These are phyloP conservation scores for Cardiocondyla obscurior DNA, from an alignment of 1,140 invertebrate genomes.

Conservation along the genomic window DNA sequence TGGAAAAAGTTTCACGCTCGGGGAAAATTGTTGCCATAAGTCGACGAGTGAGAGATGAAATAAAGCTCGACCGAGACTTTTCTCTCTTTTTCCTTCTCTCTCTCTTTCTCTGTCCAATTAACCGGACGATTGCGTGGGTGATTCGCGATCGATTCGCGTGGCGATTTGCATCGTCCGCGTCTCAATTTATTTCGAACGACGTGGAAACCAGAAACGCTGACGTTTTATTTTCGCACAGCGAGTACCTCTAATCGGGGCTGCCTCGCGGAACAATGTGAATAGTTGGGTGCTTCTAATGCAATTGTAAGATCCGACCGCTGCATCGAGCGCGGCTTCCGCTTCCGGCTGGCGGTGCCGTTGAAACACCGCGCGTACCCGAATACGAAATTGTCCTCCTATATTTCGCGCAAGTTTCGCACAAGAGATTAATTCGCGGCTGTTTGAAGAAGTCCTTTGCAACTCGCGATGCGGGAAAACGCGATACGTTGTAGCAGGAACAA, in stretches of 20 bases:
- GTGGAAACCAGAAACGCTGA: not conserved
- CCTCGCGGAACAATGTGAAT: not conserved
- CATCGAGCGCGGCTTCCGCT: not conserved
- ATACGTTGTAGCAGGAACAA: not conserved
- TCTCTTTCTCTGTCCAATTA: constrained; percentile 10
- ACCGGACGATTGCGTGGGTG: not conserved
- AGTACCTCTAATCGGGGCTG: not conserved
- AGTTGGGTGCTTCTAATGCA: not conserved
- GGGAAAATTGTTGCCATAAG: constrained; percentile 46
- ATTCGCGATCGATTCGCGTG: not conserved
- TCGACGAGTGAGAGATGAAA: constrained; percentile 15
- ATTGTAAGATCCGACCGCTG: not conserved
- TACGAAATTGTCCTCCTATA: constrained; percentile 30
- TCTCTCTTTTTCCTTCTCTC: too few relatives aligned
- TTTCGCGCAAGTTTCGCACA: constrained; percentile 1
- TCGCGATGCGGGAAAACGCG: not conserved
- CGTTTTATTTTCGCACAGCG: not conserved
- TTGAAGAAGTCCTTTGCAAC: constrained; percentile 19
- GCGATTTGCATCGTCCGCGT: not conserved
- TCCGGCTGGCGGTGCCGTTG: not conserved
- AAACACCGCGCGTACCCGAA: not conserved
- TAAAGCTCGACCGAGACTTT: not conserved
- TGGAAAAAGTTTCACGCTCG: constrained; percentile 20
- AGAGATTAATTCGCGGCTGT: constrained; percentile 37
- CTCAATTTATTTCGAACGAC: not conserved